Conservation (phyloP, 2,797 vertebrate genomes). For the Podargus strigoides region DNA sequence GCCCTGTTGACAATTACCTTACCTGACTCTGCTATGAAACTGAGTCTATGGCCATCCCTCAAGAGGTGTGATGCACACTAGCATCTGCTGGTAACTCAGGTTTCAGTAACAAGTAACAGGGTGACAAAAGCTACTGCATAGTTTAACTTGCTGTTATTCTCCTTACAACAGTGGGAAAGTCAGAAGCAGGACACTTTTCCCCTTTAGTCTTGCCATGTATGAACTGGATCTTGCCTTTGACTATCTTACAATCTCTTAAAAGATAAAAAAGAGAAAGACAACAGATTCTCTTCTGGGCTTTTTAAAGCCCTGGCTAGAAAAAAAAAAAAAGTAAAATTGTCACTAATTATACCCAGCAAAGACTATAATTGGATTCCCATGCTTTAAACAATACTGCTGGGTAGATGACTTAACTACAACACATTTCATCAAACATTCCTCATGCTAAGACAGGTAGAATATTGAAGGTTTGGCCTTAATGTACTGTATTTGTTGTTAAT, state of each 20-base stretch:
- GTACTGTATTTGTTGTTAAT: not conserved
- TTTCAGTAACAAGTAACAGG: too few species aligned
- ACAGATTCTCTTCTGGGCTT: not conserved
- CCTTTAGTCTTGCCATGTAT: not conserved
- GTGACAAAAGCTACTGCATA: not conserved
- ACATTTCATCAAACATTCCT: not conserved
- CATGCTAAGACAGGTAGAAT: not conserved
- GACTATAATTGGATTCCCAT: not conserved
- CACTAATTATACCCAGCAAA: not conserved
- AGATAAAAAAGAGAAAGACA: not conserved
- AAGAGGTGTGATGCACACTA: not conserved
- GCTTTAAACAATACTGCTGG: not conserved
- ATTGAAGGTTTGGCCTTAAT: not conserved
- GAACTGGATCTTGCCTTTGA: not conserved
- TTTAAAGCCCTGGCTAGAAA: not conserved
- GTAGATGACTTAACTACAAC: not conserved
- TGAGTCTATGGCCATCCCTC: not conserved
- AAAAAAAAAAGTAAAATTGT: accelerated
- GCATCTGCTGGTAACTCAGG: not conserved
- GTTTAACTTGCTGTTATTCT: not conserved
- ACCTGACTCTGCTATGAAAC: not conserved
- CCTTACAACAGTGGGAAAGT: not conserved
- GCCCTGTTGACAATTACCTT: not conserved
- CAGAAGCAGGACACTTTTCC: not conserved
- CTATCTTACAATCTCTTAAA: not conserved